Conservation (phyloP, 2,113 vertebrate species). For the Oncorhynchus masou region DNA sequence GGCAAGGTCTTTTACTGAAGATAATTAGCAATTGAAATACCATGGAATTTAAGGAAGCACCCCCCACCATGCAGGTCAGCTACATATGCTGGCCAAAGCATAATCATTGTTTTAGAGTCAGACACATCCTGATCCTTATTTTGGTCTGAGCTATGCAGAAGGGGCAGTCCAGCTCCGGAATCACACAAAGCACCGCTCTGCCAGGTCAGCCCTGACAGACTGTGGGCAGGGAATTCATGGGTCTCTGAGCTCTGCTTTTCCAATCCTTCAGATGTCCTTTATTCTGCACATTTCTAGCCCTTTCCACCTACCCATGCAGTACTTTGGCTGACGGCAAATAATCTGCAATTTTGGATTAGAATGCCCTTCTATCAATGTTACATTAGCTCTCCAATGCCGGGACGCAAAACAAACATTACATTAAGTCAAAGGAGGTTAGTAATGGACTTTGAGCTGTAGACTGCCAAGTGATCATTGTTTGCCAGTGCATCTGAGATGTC, state of each 20-base stretch:
- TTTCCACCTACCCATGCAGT: conserved; percentile 47
- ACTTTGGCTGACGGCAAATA: neutral
- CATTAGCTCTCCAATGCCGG: neutral
- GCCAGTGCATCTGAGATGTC: neutral
- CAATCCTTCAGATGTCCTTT: conserved; percentile 54
- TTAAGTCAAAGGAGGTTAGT: neutral
- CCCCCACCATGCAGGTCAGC: conserved; percentile 44
- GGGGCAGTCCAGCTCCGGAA: conserved; percentile 45
- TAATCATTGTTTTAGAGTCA: conserved; percentile 42
- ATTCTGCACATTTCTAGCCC: conserved; percentile 40
- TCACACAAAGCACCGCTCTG: conserved; percentile 61
- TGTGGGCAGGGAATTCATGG: conserved; percentile 49
- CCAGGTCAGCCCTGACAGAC: conserved; percentile 36
- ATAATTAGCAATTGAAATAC: conserved; percentile 61
- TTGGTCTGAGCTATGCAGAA: conserved; percentile 20
- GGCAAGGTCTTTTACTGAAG: conserved; percentile 45
- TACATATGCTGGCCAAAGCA: conserved; percentile 28
- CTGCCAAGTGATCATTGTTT: neutral
- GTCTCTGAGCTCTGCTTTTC: conserved; percentile 37
- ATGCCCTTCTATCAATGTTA: too few species aligned
- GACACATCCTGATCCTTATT: conserved; percentile 55
- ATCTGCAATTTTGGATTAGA: neutral
- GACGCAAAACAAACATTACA: neutral
- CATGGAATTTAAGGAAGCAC: too few species aligned
- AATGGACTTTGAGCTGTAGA: neutral